Evolutionary conservation across 1,140 invertebrate species (phyloP), one percentile per base, ranked within the genome.

Genomic region (Gonatopus flavifemur): DNA sequence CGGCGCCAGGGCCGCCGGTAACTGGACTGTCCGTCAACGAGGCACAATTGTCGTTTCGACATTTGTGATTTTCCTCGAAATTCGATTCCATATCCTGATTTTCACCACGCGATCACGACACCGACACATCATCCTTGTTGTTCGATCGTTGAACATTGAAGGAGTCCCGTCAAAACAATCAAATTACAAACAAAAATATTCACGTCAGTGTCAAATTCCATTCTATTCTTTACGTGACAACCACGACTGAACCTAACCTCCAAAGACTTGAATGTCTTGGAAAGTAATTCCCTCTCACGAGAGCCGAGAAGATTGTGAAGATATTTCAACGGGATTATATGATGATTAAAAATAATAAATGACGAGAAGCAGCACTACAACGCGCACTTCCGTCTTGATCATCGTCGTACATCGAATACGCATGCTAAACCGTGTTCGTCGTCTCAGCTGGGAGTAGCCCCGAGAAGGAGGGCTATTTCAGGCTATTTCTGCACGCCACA

Each of bases 1-100:
- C 71, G 30, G 65, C 68, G 12, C 66, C 68, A 10, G 63, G 58
- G 12, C 57, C 56, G 42, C 47, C n/a, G n/a, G n/a, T n/a, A n/a
- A n/a, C n/a, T 51, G 16, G 63, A 48, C 32, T 44, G 54, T 45
- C 48, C 49, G 46, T 60, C 62, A 38, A 10, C 31, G 31, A 33
- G 24, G 41, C 38, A 36, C 46, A 54, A 49, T 56, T 51, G 30
- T 67, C 59, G 22, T 42, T 38, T 56, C 52, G 20, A 32, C n/a
- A n/a, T n/a, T n/a, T n/a, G n/a, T 48, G 38, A 38, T 43, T n/a
- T 48, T 38, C 45, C 40, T 46, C 19, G 38, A 37, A 30, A 43
- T 52, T 39, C 12, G 31, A 16, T 43, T 52, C 49, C 49, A 52
- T 55, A 20, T 48, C 53, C 30, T 46, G 41, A 39, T 45, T 41